Conservation (phyloP, 2,113 vertebrate genomes). For the Vulpes ferrilata region DNA sequence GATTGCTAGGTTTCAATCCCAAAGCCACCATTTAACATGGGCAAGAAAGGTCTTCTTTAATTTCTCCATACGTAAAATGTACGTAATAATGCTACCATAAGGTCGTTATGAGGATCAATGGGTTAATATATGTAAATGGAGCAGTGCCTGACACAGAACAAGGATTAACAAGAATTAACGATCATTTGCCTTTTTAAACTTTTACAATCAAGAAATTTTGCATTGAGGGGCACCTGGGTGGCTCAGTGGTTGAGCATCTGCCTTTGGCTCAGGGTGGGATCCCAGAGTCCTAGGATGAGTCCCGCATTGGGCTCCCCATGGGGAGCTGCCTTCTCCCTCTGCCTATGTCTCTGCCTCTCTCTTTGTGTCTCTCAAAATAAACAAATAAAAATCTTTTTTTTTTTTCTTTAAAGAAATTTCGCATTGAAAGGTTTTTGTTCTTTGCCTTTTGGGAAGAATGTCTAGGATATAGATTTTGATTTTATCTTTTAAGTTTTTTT, state of each 20-base stretch:
- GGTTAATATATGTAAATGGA: background rate
- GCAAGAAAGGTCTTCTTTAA: background rate
- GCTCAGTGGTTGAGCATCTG: no score
- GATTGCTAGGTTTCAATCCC: background rate
- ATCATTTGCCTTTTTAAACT: background rate
- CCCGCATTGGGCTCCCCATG: no score
- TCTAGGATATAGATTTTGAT: conserved; percentile 26
- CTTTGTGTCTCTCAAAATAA: no score
- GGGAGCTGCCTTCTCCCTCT: no score
- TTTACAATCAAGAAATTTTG: conserved; percentile 23
- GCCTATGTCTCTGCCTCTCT: no score
- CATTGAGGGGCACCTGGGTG: background rate
- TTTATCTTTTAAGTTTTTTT: background rate
- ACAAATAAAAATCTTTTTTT: no score
- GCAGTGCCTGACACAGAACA: background rate
- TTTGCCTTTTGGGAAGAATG: background rate
- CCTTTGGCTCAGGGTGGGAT: no score
- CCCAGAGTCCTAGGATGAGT: no score
- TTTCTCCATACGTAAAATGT: background rate
- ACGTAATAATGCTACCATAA: background rate
- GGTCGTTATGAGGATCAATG: background rate
- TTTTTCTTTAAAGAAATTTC: background rate
- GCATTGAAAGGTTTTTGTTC: background rate
- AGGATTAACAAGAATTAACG: background rate
- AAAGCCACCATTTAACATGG: background rate